phyloP scores from a whole-genome alignment of 2,797 vertebrate genomes.

The Aphelocoma californica region DNA sequence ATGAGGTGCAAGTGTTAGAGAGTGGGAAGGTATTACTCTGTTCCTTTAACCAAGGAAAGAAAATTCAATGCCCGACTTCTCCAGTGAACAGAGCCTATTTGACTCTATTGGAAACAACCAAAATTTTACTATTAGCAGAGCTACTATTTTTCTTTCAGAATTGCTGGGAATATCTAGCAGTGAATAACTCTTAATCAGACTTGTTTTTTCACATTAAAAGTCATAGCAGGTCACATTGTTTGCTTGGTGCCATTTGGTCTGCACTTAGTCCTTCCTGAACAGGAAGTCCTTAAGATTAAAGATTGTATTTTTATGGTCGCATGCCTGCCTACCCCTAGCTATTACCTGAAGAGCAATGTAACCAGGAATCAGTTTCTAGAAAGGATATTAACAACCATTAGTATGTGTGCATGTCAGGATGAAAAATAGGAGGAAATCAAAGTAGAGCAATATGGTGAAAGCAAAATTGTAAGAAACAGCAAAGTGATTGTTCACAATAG shows the following conservation, averaged over 20 bases:
- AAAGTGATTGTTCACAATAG: neutral
- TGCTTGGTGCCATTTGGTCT: slow-evolving; percentile 76
- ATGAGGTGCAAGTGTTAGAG: neutral
- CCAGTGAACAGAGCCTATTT: slow-evolving; percentile 29
- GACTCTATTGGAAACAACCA: slow-evolving; percentile 29
- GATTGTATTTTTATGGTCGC: slow-evolving; percentile 77
- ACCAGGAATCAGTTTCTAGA: slow-evolving; percentile 62
- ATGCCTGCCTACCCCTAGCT: slow-evolving; percentile 56
- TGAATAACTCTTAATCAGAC: slow-evolving; percentile 62
- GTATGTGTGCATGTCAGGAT: slow-evolving; percentile 43
- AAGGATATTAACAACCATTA: slow-evolving; percentile 66
- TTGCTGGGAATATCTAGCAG: slow-evolving; percentile 30
- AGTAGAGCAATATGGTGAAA: slow-evolving; percentile 14
- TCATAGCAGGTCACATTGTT: slow-evolving; percentile 63
- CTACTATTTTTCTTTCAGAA: slow-evolving; percentile 50
- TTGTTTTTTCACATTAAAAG: slow-evolving; percentile 72
- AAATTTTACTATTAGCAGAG: slow-evolving; percentile 37
- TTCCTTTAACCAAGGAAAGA: slow-evolving; percentile 17
- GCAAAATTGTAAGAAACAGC: slow-evolving; percentile 14
- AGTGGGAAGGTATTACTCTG: neutral
- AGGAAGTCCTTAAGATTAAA: slow-evolving; percentile 83
- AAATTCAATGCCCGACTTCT: slow-evolving; percentile 1
- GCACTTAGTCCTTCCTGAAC: slow-evolving; percentile 73
- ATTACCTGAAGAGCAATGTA: slow-evolving; percentile 71
- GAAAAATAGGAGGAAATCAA: slow-evolving; percentile 69